A percentile compares a stretch with the other conserved stretches of the same genome.
Evolutionary conservation across 1,140 invertebrate genomes (phyloP).

Genomic region (Drosophila leontia): DNA sequence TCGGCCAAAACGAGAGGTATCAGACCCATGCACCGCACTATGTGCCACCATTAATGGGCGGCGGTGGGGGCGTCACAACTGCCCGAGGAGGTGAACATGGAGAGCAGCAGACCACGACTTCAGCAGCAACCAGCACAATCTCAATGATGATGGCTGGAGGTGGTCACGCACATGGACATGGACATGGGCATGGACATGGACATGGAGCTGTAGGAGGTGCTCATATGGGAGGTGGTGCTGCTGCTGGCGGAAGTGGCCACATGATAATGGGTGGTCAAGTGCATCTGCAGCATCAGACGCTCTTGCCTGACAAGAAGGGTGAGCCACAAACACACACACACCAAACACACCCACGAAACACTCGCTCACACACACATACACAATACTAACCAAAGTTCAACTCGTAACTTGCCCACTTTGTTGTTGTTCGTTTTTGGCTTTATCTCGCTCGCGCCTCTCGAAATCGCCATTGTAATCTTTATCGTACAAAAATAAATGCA

Average conservation of each 20-base stretch:
- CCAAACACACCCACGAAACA: slow-evolving; percentile 20
- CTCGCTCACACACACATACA: slow-evolving; percentile 10
- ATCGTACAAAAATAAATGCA: slow-evolving; percentile 31
- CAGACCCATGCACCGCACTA: slow-evolving; percentile 72
- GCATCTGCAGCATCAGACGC: slow-evolving; percentile 74
- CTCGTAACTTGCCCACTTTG: slow-evolving; percentile 46
- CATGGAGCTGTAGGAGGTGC: neutral
- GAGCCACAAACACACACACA: slow-evolving; percentile 62
- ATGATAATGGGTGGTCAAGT: slow-evolving; percentile 57
- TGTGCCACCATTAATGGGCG: slow-evolving; percentile 53
- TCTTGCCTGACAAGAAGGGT: slow-evolving; percentile 80
- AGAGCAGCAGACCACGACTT: slow-evolving; percentile 32
- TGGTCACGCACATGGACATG: slow-evolving; percentile 16
- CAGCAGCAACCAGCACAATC: slow-evolving; percentile 28
- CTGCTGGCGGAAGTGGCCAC: slow-evolving; percentile 33
- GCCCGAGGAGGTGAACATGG: slow-evolving; percentile 10
- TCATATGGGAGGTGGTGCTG: slow-evolving; percentile 8
- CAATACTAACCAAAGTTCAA: slow-evolving; percentile 33
- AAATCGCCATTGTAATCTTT: slow-evolving; percentile 46
- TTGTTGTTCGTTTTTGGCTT: slow-evolving; percentile 62
- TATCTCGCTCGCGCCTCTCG: slow-evolving; percentile 38
- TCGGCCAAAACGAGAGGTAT: slow-evolving; percentile 59
- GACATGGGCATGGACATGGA: slow-evolving; percentile 10
- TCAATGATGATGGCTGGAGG: slow-evolving; percentile 19
- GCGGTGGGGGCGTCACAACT: slow-evolving; percentile 1